phyloP scores from a whole-genome alignment of 2,797 vertebrate genomes.

The Tachyglossus aculeatus region DNA sequence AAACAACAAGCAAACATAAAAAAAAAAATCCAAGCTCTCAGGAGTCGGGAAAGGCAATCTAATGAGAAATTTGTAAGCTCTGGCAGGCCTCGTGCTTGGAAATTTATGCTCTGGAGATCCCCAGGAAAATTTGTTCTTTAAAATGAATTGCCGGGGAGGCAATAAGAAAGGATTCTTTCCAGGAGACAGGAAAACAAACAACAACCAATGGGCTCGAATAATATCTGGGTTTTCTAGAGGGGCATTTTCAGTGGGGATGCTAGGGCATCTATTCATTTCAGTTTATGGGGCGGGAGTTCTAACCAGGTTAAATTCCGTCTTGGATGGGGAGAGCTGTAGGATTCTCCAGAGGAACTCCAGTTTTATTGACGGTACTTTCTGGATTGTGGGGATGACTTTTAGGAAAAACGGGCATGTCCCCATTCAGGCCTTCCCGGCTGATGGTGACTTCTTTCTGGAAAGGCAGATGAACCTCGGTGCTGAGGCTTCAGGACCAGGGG shows the following conservation, averaged over 20 bases:
- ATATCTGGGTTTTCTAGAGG: background rate
- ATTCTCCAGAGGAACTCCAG: too few relatives aligned
- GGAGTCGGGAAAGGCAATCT: background rate
- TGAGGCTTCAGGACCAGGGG: too few relatives aligned
- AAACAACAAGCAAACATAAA: background rate
- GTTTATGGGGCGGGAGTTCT: constrained; percentile 41
- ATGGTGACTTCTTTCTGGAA: too few relatives aligned
- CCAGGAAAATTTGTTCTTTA: background rate
- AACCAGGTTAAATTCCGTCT: too few relatives aligned
- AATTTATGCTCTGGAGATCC: background rate
- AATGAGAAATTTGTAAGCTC: constrained; percentile 2
- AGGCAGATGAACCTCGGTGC: too few relatives aligned
- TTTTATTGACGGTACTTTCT: too few relatives aligned
- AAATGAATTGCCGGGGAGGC: background rate
- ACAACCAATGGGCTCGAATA: background rate
- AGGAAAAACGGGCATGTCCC: too few relatives aligned
- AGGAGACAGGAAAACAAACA: background rate
- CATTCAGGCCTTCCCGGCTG: too few relatives aligned
- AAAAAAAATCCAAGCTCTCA: background rate
- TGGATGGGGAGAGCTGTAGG: too few relatives aligned
- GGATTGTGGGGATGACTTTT: too few relatives aligned
- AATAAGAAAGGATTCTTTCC: constrained; percentile 23
- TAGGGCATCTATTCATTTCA: constrained; percentile 24
- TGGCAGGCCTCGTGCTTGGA: background rate
- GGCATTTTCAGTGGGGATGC: constrained; percentile 1